These are phyloP conservation scores for Hiodon tergisus DNA, from an alignment of 2,113 vertebrate species.

Conservation along the genomic window DNA sequence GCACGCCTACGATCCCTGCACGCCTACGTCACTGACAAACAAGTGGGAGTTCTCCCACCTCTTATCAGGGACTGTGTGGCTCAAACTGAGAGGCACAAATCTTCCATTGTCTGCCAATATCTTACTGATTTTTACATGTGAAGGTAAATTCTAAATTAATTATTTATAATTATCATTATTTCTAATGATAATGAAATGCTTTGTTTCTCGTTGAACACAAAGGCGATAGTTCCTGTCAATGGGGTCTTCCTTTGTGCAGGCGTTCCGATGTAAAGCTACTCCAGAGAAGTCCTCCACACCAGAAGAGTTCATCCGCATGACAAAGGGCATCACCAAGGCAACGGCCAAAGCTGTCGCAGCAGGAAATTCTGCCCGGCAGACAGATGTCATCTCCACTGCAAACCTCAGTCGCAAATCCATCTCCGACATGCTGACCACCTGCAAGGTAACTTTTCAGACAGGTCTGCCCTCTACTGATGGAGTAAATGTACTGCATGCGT, in stretches of 20 bases:
- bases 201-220: no score
- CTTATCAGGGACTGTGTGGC: no score
- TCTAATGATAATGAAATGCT: no score
- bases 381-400: conserved; percentile 92
- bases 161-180: no score
- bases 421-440: conserved; percentile 86
- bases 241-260: conserved; percentile 52
- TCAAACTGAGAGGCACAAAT: no score
- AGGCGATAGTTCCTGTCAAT: no score
- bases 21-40: no score
- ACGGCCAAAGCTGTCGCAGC: conserved; percentile 96
- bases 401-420: conserved; percentile 97
- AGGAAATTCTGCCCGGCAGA: conserved; percentile 92
- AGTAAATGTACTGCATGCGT: no score
- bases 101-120: no score
- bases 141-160: no score
- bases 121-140: no score
- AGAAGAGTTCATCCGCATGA: conserved; percentile 96
- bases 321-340: conserved; percentile 95
- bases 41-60: no score
- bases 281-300: conserved; percentile 86
- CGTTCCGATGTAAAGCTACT: conserved; percentile 85
- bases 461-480: neutral
- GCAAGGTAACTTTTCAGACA: conserved; percentile 62
- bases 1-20: neutral